A percentile compares a stretch with the other conserved stretches of the same genome.
phyloP scores from a whole-genome alignment of 2,113 vertebrate species.

The Mandrillus leucophaeus region DNA sequence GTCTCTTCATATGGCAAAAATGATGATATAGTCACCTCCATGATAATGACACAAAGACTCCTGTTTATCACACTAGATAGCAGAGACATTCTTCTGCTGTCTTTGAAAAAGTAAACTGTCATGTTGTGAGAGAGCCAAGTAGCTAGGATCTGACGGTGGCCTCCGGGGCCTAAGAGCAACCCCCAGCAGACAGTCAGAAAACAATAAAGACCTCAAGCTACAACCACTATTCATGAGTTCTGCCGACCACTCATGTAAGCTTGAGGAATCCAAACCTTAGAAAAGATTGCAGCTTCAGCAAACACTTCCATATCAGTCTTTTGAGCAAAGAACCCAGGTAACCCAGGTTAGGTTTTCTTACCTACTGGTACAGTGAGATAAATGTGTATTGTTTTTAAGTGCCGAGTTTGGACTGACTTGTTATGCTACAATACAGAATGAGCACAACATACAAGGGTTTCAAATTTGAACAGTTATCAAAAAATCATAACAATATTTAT shows the following conservation, averaged over 20 bases:
- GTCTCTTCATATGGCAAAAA: not conserved
- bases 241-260: not conserved
- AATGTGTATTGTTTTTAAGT: not conserved
- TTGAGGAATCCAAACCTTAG: not conserved
- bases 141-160: not conserved
- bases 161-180: too few species aligned
- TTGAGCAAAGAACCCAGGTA: not conserved
- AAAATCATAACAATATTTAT: not conserved
- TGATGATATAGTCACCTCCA: not conserved
- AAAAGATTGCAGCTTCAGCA: fast-evolving
- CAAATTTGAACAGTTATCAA: not conserved
- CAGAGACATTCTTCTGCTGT: not conserved
- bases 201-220: not conserved
- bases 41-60: not conserved
- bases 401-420: not conserved
- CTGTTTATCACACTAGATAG: not conserved
- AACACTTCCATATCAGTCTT: not conserved
- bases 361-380: not conserved
- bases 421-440: not conserved
- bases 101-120: not conserved
- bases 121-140: fast-evolving
- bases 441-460: not conserved
- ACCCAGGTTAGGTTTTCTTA: not conserved
- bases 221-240: not conserved
- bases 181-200: fast-evolving